Conservation (phyloP, 2,797 vertebrate species). For the Alca torda region DNA sequence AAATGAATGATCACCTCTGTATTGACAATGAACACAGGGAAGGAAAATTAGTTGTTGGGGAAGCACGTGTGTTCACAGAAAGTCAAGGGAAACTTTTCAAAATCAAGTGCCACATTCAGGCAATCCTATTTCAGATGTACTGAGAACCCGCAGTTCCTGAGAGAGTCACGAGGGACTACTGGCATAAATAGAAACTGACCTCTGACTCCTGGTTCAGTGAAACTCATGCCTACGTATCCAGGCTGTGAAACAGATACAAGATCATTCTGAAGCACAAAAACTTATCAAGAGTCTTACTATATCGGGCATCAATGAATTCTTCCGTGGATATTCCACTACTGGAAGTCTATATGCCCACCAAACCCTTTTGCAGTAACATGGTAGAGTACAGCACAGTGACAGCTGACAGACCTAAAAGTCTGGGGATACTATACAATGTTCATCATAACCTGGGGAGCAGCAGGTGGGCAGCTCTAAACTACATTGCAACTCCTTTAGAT, state of each 20-base stretch:
- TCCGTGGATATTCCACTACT: neutral
- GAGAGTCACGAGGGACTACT: neutral
- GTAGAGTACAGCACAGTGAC: neutral
- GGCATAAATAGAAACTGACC: conserved; percentile 37
- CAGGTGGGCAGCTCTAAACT: neutral
- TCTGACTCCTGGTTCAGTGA: neutral
- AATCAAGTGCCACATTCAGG: neutral
- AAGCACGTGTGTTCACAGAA: neutral
- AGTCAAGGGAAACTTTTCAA: neutral
- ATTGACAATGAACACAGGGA: neutral
- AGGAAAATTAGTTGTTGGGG: neutral
- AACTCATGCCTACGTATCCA: neutral
- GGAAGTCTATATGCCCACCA: neutral
- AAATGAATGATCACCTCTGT: neutral
- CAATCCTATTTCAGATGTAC: conserved; percentile 3
- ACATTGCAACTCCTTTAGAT: neutral
- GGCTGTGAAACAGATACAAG: neutral
- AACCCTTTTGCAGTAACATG: neutral
- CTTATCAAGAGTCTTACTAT: neutral
- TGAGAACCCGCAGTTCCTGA: neutral
- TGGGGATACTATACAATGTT: neutral
- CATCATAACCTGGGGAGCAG: neutral
- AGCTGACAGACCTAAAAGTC: neutral
- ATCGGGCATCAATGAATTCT: neutral
- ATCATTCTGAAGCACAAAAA: neutral